Base-by-base conservation (phyloP, 1,140 invertebrate species). In the Drosophila sp. region DNA sequence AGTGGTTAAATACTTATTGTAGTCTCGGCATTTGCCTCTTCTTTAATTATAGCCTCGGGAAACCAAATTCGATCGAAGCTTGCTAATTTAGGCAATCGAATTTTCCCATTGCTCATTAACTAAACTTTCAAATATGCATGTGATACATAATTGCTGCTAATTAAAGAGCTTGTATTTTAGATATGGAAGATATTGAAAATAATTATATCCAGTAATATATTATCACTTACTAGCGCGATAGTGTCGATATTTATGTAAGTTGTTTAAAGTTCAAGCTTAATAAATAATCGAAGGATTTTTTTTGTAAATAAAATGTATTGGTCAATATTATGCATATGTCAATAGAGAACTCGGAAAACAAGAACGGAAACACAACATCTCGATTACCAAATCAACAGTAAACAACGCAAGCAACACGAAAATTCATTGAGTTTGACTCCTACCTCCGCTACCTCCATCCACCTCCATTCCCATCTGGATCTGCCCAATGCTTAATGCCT, bases 401-500 rank as follows among this genome's bases (percentile, higher is more conserved):
- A 27, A 64, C n/a, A 56, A 25, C 40, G 55, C 29, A 30, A 29
- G 32, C 11, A 60, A 65, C 41, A 35, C 23, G 27, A 67, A 68
- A 57, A 68, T 83, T 83, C 84, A 87, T 87, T 87, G 84, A 83
- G 83, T 73, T 87, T 77, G 70, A 50, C 44, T 79, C 63, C 63
- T 79, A 66, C 58, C 80, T n/a, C 44, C 25, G 44, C 23, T 23
- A 27, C n/a, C 32, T 4, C 32, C 32, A 17, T 33, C 32, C 41
- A n/a, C 41, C 41, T 44, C 23, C 44, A 27, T 27, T 17, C 44
- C 27, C 44, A 27, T 47, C 10, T 2, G 8, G 7, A 10, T 27
- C 23, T 47, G 7, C 5, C 17, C 33, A 35, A 35, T 47, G 17
- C 25, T 2, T 5, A 27, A 25, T 27, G 23, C 7, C 1, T 27